Conservation (phyloP, 2,797 vertebrate species). For the Octomys mimax region DNA sequence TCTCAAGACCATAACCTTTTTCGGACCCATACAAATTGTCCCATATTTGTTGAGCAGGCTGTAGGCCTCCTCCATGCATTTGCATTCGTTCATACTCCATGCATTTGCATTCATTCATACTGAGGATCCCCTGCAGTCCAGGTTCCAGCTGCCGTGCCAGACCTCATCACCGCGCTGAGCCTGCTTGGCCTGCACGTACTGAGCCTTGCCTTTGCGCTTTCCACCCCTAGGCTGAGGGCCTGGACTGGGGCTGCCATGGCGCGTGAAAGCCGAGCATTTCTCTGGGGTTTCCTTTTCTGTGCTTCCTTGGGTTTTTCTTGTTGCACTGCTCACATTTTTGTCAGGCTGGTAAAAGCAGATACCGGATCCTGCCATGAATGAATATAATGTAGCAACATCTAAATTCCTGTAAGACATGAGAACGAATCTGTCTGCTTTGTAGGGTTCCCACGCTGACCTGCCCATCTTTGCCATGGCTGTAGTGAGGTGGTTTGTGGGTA, state of each 20-base stretch:
- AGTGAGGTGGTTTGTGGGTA: neutral
- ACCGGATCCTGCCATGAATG: neutral
- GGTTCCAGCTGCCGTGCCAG: constrained; percentile 93
- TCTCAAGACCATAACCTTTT: constrained; percentile 82
- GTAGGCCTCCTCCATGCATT: constrained; percentile 95
- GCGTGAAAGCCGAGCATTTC: accelerated
- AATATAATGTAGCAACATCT: neutral
- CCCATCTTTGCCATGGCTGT: neutral
- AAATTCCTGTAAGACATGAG: neutral
- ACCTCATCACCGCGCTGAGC: constrained; percentile 87
- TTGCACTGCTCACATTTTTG: neutral
- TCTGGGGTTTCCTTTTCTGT: neutral
- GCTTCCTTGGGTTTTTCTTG: neutral
- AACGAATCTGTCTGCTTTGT: neutral
- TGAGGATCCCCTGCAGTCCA: constrained; percentile 96
- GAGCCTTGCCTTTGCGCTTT: constrained; percentile 74
- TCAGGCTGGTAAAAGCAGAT: neutral
- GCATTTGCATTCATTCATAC: constrained; percentile 97
- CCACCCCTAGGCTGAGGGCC: constrained; percentile 38
- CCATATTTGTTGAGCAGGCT: constrained; percentile 96
- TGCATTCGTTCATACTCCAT: constrained; percentile 94
- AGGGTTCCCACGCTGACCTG: neutral
- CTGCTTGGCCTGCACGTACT: constrained; percentile 87
- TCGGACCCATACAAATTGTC: constrained; percentile 95
- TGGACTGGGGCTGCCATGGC: constrained; percentile 63